A percentile compares a stretch with the other conserved stretches of the same genome.
These are phyloP conservation scores for Agriopis leucophaearia DNA, from an alignment of 2,888 invertebrate genomes.

Conservation along the genomic window DNA sequence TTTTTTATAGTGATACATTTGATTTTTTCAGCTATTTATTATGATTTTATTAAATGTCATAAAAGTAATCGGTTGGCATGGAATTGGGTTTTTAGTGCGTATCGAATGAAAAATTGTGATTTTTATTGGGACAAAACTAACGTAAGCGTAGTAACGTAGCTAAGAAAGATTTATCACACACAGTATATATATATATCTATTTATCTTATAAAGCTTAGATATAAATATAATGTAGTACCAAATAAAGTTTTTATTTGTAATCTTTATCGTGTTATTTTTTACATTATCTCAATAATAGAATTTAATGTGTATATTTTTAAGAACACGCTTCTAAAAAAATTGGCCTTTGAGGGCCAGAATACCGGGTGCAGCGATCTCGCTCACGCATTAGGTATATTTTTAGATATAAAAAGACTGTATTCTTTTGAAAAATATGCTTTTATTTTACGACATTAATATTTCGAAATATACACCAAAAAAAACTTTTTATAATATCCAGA, in stretches of 20 bases:
- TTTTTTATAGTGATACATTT: background rate
- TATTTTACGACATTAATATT: too few species aligned
- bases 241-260: background rate
- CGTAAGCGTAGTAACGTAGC: too few species aligned
- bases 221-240: background rate
- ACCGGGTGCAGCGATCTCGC: too few species aligned
- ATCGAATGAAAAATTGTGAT: background rate
- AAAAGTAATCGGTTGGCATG: constrained; percentile 5
- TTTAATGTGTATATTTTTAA: background rate
- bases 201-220: background rate
- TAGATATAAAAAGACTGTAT: too few species aligned
- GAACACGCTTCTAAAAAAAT: too few species aligned
- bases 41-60: background rate
- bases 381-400: too few species aligned
- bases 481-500: too few species aligned
- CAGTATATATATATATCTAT: background rate
- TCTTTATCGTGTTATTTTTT: background rate
- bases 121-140: constrained; percentile 13
- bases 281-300: background rate
- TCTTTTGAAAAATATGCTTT: too few species aligned
- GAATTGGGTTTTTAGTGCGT: background rate
- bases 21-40: background rate
- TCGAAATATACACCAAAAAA: too few species aligned
- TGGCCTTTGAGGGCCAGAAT: too few species aligned
- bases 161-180: background rate